These are phyloP conservation scores for Balaenoptera acutorostrata DNA, from an alignment of 2,113 vertebrate genomes.

Conservation along the genomic window DNA sequence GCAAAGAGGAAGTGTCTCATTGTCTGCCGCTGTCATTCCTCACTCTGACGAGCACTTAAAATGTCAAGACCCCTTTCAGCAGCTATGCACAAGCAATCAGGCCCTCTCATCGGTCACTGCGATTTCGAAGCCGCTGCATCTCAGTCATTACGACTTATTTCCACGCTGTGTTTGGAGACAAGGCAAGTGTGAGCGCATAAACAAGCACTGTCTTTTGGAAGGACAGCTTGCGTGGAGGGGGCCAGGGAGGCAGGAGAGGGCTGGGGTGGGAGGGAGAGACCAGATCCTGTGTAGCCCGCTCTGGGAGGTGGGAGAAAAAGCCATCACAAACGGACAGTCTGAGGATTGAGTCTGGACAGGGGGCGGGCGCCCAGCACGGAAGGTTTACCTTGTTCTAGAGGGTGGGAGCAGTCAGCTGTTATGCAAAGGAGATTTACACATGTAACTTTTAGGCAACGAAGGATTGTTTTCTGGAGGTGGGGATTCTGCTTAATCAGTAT, in stretches of 20 bases:
- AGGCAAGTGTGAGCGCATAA: background rate
- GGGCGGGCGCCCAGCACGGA: background rate
- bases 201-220: background rate
- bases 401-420: background rate
- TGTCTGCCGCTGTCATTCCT: conserved; percentile 82
- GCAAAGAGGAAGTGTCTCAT: conserved; percentile 79
- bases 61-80: conserved; percentile 86
- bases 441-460: background rate
- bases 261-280: background rate
- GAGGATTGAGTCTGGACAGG: background rate
- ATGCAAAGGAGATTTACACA: background rate
- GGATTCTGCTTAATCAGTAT: background rate
- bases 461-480: background rate
- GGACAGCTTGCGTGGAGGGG: background rate
- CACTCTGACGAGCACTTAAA: conserved; percentile 85
- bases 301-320: background rate
- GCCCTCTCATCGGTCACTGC: conserved; percentile 77
- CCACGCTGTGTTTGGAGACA: background rate
- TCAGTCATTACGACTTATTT: conserved; percentile 24
- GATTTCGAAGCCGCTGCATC: conserved; percentile 8
- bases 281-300: background rate
- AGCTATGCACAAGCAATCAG: conserved; percentile 79
- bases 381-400: background rate
- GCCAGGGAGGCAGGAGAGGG: background rate
- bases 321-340: background rate